Percentiles rank a stretch among this genome's conserved stretches.
Evolutionary conservation across 2,888 invertebrate genomes (phyloP).

Genomic region (Epiblema foenella): DNA sequence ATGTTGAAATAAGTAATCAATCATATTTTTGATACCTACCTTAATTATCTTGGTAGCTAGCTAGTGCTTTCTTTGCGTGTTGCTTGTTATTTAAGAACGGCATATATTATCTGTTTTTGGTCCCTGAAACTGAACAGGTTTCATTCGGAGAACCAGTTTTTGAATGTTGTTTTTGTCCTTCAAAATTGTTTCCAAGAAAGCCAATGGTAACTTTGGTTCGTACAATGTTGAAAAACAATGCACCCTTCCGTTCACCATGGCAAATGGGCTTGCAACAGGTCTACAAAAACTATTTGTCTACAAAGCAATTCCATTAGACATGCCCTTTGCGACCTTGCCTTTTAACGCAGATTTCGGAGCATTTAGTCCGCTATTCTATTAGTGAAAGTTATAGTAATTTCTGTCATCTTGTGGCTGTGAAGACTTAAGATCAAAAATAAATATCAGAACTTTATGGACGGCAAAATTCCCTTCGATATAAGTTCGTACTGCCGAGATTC

Average conservation of each 20-base stretch:
- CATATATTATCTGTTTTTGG: background rate
- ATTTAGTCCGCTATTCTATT: background rate
- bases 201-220: background rate
- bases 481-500: background rate
- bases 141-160: background rate
- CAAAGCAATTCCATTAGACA: conserved; percentile 1
- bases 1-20: background rate
- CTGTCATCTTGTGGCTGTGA: background rate
- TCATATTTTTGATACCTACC: background rate
- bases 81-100: background rate
- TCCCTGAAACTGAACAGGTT: background rate
- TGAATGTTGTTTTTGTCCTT: background rate
- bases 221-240: background rate
- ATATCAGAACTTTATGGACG: background rate
- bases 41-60: background rate
- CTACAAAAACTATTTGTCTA: conserved; percentile 2
- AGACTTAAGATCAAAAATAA: background rate
- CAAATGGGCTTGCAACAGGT: conserved; percentile 1
- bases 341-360: conserved; percentile 1
- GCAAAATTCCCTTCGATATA: background rate
- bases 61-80: background rate
- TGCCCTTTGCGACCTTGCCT: conserved; percentile 26
- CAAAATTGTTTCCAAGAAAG: background rate
- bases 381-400: conserved; percentile 17
- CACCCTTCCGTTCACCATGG: background rate